Conservation (phyloP, 2,888 invertebrate genomes). For the Unio delphinus region DNA sequence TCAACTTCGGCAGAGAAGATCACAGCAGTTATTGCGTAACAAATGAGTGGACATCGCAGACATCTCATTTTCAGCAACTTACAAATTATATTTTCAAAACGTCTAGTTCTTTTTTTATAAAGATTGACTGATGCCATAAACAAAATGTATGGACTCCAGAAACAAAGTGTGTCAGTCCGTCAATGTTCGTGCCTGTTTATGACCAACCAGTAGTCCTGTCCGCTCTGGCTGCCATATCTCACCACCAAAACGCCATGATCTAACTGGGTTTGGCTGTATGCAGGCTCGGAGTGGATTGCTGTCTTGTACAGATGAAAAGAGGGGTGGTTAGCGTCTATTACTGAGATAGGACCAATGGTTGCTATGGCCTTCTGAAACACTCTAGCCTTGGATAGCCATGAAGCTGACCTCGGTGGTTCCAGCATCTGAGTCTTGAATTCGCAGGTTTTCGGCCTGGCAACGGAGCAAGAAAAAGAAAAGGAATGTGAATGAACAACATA, state of each 20-base stretch:
- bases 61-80: too few species aligned
- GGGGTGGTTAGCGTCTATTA: slow-evolving; percentile 84
- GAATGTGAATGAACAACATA: background rate
- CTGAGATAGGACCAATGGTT: slow-evolving; percentile 85
- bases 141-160: background rate
- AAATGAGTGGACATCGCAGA: background rate
- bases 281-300: slow-evolving; percentile 33
- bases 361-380: slow-evolving; percentile 87
- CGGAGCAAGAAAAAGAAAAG: background rate
- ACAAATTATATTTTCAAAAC: background rate
- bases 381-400: slow-evolving; percentile 71
- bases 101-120: background rate
- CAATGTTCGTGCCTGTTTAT: slow-evolving; percentile 39
- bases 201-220: slow-evolving; percentile 46
- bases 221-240: slow-evolving; percentile 32
- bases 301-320: slow-evolving; percentile 75
- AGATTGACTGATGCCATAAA: background rate
- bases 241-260: slow-evolving; percentile 36
- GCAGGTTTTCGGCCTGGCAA: slow-evolving; percentile 62
- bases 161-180: background rate
- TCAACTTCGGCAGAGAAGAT: too few species aligned
- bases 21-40: background rate
- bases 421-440: slow-evolving; percentile 37
- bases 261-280: slow-evolving; percentile 21
- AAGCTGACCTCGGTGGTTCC: slow-evolving; percentile 43